Base-by-base conservation (phyloP, 92 coral and sea anemone genomes). In the Heteractis magnifica region DNA sequence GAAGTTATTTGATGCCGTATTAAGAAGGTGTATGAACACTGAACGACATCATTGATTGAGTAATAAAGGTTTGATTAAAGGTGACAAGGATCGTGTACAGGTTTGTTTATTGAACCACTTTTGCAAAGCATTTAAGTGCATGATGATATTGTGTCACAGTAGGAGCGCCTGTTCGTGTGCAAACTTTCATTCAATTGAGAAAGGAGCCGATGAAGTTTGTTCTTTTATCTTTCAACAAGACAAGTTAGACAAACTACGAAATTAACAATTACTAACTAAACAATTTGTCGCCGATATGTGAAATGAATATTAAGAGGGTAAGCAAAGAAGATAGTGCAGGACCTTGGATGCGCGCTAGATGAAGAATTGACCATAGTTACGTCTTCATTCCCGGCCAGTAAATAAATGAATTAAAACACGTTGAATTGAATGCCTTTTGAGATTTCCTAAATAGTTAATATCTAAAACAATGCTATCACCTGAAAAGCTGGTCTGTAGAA, bases 81-180 rank as follows among this genome's bases (percentile, higher is more conserved):
- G 49, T 26, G 73, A 68, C 73, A 68, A 68, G 49, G 73, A 68
- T 68, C 73, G 73, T 26, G 73, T 26, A 68, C 73, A 26, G 73
- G 76, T 80, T 80, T 80, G 83, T 80, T 80, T 80, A 72, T 79
- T n/a, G 51, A 79, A 62, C 74, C 82, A n/a, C 64, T 79, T 79
- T 59, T 56, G 23, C 58, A 60, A 19, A 80, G 71, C 76, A 80
- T 65, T 26, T 26, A 51, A 77, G 65, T 26, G 64, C 18, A 19
- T 8, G 19, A 10, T 49, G 26, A 75, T 49, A 12, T 34, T 49
- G 78, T 4, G 41, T 53, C 21, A 65, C 72, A 18, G 41, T 65
- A 7, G 20, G 72, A 65, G 16, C 72, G 72, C 8, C 72, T 65
- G 72, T n/a, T 21, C 72, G 72, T 21, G 20, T 21, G 72, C 41